phyloP scores from a whole-genome alignment of 37 sponge, comb jelly and placozoan species.

The Bolinopsis microptera region DNA sequence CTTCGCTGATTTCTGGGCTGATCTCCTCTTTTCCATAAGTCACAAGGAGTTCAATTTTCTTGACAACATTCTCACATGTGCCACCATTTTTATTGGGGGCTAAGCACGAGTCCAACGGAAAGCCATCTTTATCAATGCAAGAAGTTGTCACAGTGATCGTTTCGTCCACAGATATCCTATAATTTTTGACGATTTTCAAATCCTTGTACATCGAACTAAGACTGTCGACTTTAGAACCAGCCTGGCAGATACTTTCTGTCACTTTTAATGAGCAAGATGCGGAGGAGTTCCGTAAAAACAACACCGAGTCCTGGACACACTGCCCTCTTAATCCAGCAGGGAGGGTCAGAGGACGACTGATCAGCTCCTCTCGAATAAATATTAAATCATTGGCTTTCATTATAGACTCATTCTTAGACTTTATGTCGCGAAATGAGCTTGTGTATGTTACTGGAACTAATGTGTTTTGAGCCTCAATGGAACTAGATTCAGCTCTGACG shows the following conservation, averaged over 20 bases:
- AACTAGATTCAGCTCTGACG: background rate
- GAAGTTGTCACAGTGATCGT: background rate
- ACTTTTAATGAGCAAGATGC: background rate
- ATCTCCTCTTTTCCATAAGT: background rate
- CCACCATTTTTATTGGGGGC: background rate
- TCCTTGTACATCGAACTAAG: background rate
- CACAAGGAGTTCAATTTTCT: background rate
- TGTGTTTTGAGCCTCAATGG: background rate
- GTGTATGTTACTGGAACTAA: background rate
- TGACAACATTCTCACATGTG: background rate
- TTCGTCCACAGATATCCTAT: background rate
- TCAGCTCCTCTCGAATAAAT: background rate
- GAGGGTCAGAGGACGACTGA: background rate
- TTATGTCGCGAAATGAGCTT: background rate
- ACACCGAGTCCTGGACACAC: constrained; percentile 1
- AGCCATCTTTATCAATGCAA: background rate
- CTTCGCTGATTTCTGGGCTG: background rate
- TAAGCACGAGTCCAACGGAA: background rate
- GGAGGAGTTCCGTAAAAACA: background rate
- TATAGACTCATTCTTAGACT: background rate
- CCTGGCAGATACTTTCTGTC: background rate
- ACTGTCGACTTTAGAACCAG: background rate
- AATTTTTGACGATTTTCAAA: background rate
- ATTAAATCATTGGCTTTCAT: background rate
- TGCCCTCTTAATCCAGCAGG: background rate